phyloP scores from a whole-genome alignment of 2,797 vertebrate species.

The Anomalospiza imberbis region DNA sequence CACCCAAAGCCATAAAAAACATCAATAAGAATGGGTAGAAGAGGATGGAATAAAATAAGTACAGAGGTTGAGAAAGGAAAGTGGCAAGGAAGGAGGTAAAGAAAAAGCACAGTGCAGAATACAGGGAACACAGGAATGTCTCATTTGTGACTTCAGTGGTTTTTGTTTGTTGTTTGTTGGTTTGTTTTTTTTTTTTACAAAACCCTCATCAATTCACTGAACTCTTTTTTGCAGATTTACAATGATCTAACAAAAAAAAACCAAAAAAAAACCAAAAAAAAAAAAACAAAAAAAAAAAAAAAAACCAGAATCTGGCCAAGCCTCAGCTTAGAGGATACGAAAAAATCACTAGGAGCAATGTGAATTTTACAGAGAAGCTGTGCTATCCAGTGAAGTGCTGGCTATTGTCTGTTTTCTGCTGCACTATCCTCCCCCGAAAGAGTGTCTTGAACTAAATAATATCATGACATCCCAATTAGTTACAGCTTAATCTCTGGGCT shows the following conservation, averaged over 20 bases:
- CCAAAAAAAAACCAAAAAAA: background rate
- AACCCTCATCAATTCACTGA: background rate
- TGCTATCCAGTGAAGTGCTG: background rate
- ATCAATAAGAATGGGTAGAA: background rate
- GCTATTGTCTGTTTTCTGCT: background rate
- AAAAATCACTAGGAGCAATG: background rate
- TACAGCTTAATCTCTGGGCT: background rate
- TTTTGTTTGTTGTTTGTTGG: background rate
- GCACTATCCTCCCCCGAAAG: background rate
- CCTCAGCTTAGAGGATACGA: background rate
- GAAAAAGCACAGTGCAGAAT: background rate
- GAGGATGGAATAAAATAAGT: background rate
- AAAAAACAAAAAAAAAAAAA: background rate
- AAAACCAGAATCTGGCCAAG: background rate
- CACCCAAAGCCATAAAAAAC: conserved; percentile 11
- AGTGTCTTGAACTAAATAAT: background rate
- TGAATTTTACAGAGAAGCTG: background rate
- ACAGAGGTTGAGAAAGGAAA: background rate
- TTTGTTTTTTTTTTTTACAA: background rate
- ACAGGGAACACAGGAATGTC: background rate
- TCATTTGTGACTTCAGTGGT: background rate
- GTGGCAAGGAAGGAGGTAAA: background rate
- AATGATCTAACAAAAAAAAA: background rate
- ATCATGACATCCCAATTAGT: background rate
- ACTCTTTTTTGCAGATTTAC: background rate